Conservation (phyloP, 1,140 invertebrate species). For the Lordiphosa stackelbergi region DNA sequence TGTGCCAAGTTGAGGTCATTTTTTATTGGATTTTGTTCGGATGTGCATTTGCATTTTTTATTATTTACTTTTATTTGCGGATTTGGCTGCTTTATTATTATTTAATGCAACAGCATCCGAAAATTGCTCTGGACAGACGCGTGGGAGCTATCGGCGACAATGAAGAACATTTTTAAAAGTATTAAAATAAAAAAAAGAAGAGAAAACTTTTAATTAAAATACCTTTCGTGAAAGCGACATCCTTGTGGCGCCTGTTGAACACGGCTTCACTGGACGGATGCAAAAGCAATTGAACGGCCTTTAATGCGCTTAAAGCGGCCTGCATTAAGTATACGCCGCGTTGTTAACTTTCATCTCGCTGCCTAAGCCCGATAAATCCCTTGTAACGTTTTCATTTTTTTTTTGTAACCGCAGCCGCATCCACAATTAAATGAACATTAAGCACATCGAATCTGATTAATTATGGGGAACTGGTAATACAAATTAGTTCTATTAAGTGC, state of each 20-base stretch:
- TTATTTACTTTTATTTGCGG: conserved; percentile 59
- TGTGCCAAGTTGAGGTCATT: conserved; percentile 44
- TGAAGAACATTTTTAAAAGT: conserved; percentile 39
- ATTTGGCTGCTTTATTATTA: conserved; percentile 60
- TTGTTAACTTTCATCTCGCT: conserved; percentile 2
- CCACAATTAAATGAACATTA: conserved; percentile 33
- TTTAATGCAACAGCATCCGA: conserved; percentile 43
- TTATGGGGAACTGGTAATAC: conserved; percentile 14
- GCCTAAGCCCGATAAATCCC: conserved; percentile 4
- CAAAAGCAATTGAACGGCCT: conserved; percentile 8
- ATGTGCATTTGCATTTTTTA: conserved; percentile 14
- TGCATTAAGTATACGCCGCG: conserved; percentile 44
- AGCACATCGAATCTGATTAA: conserved; percentile 29
- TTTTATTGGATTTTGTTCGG: conserved; percentile 36
- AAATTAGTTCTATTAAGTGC: conserved; percentile 32
- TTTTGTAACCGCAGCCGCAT: background rate
- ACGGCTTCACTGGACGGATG: background rate
- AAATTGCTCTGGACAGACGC: conserved; percentile 27
- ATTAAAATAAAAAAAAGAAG: conserved; percentile 45
- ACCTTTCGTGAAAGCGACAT: conserved; percentile 26
- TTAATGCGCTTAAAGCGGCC: conserved; percentile 41
- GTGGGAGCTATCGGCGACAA: conserved; percentile 10
- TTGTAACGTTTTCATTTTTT: background rate
- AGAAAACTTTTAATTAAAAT: conserved; percentile 50
- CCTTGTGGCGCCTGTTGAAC: conserved; percentile 18